phyloP scores from a whole-genome alignment of 2,888 invertebrate genomes.

The Mythimna impura region DNA sequence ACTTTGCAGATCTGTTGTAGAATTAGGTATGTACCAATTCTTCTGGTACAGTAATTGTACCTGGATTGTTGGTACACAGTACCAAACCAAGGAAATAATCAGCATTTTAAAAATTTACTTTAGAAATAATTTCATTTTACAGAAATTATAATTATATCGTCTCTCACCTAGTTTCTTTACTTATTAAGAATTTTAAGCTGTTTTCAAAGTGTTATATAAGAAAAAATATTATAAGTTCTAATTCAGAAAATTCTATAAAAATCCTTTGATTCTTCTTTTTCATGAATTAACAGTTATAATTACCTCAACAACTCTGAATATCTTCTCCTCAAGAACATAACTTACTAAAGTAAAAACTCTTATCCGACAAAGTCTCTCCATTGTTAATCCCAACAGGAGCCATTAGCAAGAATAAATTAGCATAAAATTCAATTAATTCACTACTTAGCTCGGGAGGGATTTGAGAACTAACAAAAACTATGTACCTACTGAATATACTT shows the following conservation, averaged over 20 bases:
- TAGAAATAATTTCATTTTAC: not conserved
- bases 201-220: not conserved
- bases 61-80: not conserved
- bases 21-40: not conserved
- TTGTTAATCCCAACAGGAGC: slow-evolving; percentile 67
- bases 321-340: slow-evolving; percentile 4
- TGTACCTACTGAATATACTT: slow-evolving; percentile 4
- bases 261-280: not conserved
- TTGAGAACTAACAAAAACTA: slow-evolving; percentile 44
- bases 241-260: not conserved
- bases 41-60: not conserved
- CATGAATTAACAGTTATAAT: not conserved
- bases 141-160: not conserved
- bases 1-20: not conserved
- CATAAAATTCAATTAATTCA: slow-evolving; percentile 77
- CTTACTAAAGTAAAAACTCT: slow-evolving; percentile 25
- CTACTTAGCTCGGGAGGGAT: slow-evolving; percentile 65
- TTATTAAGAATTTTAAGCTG: too few relatives aligned
- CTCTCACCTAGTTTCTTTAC: not conserved
- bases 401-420: slow-evolving; percentile 77
- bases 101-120: slow-evolving; percentile 18
- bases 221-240: not conserved
- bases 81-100: slow-evolving; percentile 28
- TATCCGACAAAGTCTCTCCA: slow-evolving; percentile 40
- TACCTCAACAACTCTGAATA: not conserved